Conservation (phyloP, 23 tunicate genomes). For the Corella eumyota region DNA sequence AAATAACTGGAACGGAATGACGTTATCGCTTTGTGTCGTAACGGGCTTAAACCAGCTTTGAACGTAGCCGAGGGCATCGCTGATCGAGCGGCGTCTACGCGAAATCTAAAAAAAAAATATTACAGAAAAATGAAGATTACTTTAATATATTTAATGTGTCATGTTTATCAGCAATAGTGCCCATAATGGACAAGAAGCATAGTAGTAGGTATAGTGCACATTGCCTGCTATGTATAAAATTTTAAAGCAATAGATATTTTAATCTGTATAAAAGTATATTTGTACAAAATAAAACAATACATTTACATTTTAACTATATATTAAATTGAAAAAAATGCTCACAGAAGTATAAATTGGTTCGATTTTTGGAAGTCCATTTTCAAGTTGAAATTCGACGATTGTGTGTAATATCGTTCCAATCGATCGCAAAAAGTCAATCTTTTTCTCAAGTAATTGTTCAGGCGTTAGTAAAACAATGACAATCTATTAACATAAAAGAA, state of each 20-base stretch:
- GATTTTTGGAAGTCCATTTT: conserved; percentile 14
- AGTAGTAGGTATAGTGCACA: too few species aligned
- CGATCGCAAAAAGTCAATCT: conserved; percentile 29
- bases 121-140: neutral
- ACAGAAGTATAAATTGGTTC: conserved; percentile 14
- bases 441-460: conserved; percentile 13
- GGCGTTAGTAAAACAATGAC: conserved; percentile 38
- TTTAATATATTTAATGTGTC: too few species aligned
- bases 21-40: too few species aligned
- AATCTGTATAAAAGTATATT: too few species aligned
- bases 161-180: too few species aligned
- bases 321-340: neutral
- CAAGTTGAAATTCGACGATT: conserved; percentile 18
- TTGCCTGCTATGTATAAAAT: too few species aligned
- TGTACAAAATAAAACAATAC: too few species aligned
- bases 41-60: too few species aligned
- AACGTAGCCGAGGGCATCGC: conserved; percentile 2
- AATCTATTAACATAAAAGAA: conserved; percentile 16
- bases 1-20: too few species aligned
- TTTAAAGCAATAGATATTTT: too few species aligned
- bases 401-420: conserved; percentile 22
- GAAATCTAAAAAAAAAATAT: conserved; percentile 10
- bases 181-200: too few species aligned
- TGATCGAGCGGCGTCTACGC: conserved; percentile 18
- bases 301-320: neutral